Percentiles rank a stretch among this genome's conserved stretches.
These are phyloP conservation scores for Drosophila yakuba DNA, from an alignment of 1,140 invertebrate species.

Conservation along the genomic window DNA sequence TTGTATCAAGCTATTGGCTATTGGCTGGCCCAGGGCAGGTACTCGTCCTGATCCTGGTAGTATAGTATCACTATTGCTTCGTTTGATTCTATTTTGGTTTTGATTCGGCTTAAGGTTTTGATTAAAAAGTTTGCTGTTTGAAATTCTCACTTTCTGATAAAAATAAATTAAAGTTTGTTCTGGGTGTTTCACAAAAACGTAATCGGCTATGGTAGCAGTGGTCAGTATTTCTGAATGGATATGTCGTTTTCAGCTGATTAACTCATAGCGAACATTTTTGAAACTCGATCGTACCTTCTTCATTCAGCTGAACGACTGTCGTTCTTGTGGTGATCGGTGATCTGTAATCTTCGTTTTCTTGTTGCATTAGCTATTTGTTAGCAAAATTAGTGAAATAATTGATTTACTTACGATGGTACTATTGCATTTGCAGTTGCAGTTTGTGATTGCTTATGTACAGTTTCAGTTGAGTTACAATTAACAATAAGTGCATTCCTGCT, in stretches of 20 bases:
- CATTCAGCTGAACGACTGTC: slow-evolving; percentile 8
- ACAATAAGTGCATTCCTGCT: slow-evolving; percentile 52
- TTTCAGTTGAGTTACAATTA: slow-evolving; percentile 57
- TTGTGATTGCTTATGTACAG: slow-evolving; percentile 64
- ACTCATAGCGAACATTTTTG: slow-evolving; percentile 22
- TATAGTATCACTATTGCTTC: slow-evolving; percentile 78
- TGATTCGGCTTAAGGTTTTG: slow-evolving; percentile 43
- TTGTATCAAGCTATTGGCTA: slow-evolving; percentile 55
- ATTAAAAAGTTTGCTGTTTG: slow-evolving; percentile 11
- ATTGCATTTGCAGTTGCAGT: slow-evolving; percentile 67
- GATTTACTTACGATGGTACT: slow-evolving; percentile 80
- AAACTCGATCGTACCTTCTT: slow-evolving; percentile 23
- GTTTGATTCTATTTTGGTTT: slow-evolving; percentile 48
- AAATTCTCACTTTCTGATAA: slow-evolving; percentile 59
- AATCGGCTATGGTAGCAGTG: slow-evolving; percentile 7
- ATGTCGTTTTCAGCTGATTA: slow-evolving; percentile 52
- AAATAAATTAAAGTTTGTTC: slow-evolving; percentile 36
- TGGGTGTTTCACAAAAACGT: slow-evolving; percentile 13
- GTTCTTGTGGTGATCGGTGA: neutral
- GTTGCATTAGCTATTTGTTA: slow-evolving; percentile 37
- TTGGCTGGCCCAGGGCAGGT: slow-evolving; percentile 43
- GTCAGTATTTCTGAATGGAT: slow-evolving; percentile 22
- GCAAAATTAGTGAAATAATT: slow-evolving; percentile 68
- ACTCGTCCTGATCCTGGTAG: slow-evolving; percentile 36
- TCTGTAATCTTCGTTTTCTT: slow-evolving; percentile 5